Base-by-base conservation (phyloP, 2,888 invertebrate species). In the Chirona hameri region DNA sequence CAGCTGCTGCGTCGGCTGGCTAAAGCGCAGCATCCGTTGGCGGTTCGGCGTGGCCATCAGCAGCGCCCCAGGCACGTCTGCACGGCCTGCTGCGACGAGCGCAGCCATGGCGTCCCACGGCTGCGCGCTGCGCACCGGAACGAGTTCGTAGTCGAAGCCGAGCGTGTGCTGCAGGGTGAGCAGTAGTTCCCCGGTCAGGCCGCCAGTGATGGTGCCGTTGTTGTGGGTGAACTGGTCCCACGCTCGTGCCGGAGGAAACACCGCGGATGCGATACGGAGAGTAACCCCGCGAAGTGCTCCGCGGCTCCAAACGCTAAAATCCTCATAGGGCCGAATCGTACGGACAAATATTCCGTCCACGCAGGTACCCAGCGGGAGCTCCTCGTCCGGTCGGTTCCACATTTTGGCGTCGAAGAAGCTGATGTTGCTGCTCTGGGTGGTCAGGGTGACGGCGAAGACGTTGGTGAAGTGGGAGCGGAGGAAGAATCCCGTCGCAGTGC, bases 1-100 rank as follows among this genome's bases (percentile, higher is more conserved):
- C 87, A 86, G 39, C 27, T n/a, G 27, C n/a, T 27, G n/a, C n/a
- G n/a, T 2, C 65, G 65, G 65, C 65, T 65, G 65, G 0, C n/a
- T 10, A 27, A 65, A 27, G 10, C 65, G 65, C 65, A 27, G n/a
- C n/a, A 7, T n/a, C n/a, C 27, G 65, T 7, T n/a, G 12, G 65
- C 65, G 65, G n/a, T 27, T 10, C n/a, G 65, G 65, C 65, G 65
- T 65, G 10, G 10, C n/a, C n/a, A 65, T 27, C n/a, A 65, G 65
- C 65, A 27, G n/a, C 0, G n/a, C 12, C 9, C 65, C 65, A n/a
- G 65, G 9, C 65, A 65, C n/a, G 65, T 65, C 65, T 7, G 27
- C 27, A 0, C 12, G n/a, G 27, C 65, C 65, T n/a, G 10, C 10
- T 7, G 1, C 65, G n/a, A 65, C n/a, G 27, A 5, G 7, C 65